Conservation (phyloP, 2,888 invertebrate species). For the Euzophera pinguis region DNA sequence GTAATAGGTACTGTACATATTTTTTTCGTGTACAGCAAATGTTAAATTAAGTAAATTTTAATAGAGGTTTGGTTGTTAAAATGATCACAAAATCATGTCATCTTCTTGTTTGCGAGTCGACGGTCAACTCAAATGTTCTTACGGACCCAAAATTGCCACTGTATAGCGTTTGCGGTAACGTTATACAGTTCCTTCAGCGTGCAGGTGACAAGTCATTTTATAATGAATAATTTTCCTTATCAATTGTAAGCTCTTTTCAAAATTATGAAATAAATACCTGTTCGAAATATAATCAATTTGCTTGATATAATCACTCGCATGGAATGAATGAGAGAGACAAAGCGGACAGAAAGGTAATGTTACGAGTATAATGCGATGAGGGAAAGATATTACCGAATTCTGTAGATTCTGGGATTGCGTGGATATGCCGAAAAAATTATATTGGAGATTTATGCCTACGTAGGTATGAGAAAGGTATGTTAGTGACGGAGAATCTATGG, state of each 20-base stretch:
- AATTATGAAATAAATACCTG: neutral
- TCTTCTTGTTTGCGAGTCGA: no score
- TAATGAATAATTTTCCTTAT: neutral
- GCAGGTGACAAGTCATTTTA: no score
- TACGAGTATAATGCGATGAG: slow-evolving; percentile 9
- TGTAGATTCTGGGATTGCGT: slow-evolving; percentile 19
- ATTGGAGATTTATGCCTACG: slow-evolving; percentile 22
- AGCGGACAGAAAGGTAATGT: slow-evolving; percentile 11
- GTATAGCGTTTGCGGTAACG: no score
- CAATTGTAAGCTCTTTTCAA: neutral
- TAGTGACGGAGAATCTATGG: slow-evolving; percentile 22
- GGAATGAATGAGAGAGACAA: slow-evolving; percentile 1
- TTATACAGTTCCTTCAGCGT: no score
- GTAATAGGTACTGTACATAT: no score
- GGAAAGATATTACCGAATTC: slow-evolving; percentile 11
- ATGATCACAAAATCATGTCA: neutral
- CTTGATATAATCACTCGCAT: slow-evolving; percentile 5
- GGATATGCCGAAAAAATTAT: slow-evolving; percentile 20
- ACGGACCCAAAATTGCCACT: no score
- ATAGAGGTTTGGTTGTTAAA: no score
- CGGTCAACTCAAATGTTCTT: no score
- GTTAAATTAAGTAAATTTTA: no score
- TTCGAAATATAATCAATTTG: slow-evolving; percentile 8
- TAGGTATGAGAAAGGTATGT: slow-evolving; percentile 11
- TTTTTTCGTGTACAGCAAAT: no score